Percentiles rank a stretch among this genome's conserved stretches.
Conservation (phyloP, 2,797 vertebrate species). For the Gymnodraco acuticeps region DNA sequence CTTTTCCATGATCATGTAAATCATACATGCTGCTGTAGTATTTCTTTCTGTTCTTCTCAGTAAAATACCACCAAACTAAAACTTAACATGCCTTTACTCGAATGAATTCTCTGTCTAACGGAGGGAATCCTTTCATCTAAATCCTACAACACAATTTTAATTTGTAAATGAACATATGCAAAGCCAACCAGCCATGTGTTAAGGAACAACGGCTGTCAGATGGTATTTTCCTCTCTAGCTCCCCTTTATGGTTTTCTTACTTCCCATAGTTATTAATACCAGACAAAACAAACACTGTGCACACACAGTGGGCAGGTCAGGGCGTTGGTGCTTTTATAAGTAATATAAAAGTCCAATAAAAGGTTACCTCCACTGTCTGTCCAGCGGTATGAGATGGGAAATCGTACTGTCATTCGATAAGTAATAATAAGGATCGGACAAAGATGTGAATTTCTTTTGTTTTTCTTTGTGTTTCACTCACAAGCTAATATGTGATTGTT, state of each 20-base stretch:
- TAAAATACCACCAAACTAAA: slow-evolving; percentile 1
- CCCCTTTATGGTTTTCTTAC: not conserved
- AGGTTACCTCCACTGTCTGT: slow-evolving; percentile 41
- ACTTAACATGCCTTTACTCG: slow-evolving; percentile 1
- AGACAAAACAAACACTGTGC: slow-evolving; percentile 38
- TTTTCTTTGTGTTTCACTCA: slow-evolving; percentile 72
- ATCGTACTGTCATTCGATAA: slow-evolving; percentile 19
- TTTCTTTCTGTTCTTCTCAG: slow-evolving; percentile 18
- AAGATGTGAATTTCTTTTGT: slow-evolving; percentile 82
- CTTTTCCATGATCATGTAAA: slow-evolving; percentile 4
- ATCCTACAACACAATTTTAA: slow-evolving; percentile 15
- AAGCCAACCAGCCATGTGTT: slow-evolving; percentile 27
- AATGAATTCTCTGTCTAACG: slow-evolving; percentile 12
- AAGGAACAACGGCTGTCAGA: not conserved
- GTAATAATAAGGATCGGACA: slow-evolving; percentile 84
- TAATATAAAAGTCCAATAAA: slow-evolving; percentile 22
- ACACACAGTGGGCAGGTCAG: slow-evolving; percentile 23
- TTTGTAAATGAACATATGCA: slow-evolving; percentile 54
- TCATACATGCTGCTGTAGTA: slow-evolving; percentile 14
- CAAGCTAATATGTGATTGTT: slow-evolving; percentile 59
- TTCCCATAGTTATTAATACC: slow-evolving; percentile 8
- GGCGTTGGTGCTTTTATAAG: slow-evolving; percentile 37
- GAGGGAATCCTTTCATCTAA: slow-evolving; percentile 29
- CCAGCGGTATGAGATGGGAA: slow-evolving; percentile 26
- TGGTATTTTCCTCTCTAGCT: slow-evolving; percentile 24